These are phyloP conservation scores for Pituophis catenifer DNA, from an alignment of 2,113 vertebrate species.

Conservation along the genomic window DNA sequence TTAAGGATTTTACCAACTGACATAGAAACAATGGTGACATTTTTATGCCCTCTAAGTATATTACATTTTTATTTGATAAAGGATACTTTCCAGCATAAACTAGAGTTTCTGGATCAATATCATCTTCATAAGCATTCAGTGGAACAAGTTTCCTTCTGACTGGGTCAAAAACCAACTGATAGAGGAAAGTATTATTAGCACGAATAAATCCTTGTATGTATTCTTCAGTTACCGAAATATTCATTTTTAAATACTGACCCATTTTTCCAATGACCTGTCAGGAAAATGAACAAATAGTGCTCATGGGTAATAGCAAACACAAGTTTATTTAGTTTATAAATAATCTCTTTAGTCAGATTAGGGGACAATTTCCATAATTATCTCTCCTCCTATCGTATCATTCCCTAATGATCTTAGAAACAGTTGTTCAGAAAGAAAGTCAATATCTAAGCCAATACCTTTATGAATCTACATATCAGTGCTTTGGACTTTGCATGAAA, in stretches of 20 bases:
- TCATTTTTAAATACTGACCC: slow-evolving; percentile 94
- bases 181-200: slow-evolving; percentile 96
- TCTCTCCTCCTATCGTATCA: not conserved
- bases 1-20: not conserved
- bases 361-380: not conserved
- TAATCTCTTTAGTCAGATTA: not conserved
- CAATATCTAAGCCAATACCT: not conserved
- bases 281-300: slow-evolving; percentile 15
- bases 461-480: not conserved
- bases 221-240: slow-evolving; percentile 82
- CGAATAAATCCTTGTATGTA: slow-evolving; percentile 88
- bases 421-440: not conserved
- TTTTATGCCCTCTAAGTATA: not conserved
- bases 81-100: slow-evolving; percentile 94
- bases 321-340: not conserved
- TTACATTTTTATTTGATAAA: slow-evolving; percentile 53
- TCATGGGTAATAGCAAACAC: not conserved
- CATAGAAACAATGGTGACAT: not conserved
- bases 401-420: not conserved
- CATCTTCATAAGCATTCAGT: slow-evolving; percentile 85
- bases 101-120: slow-evolving; percentile 77
- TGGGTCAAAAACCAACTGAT: slow-evolving; percentile 95
- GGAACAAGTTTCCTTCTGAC: slow-evolving; percentile 83
- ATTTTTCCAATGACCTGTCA: slow-evolving; percentile 93
- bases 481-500: not conserved